Percentiles rank a stretch among this genome's conserved stretches.
These are phyloP conservation scores for Calosoma granatense DNA, from an alignment of 1,140 invertebrate species.

Conservation along the genomic window DNA sequence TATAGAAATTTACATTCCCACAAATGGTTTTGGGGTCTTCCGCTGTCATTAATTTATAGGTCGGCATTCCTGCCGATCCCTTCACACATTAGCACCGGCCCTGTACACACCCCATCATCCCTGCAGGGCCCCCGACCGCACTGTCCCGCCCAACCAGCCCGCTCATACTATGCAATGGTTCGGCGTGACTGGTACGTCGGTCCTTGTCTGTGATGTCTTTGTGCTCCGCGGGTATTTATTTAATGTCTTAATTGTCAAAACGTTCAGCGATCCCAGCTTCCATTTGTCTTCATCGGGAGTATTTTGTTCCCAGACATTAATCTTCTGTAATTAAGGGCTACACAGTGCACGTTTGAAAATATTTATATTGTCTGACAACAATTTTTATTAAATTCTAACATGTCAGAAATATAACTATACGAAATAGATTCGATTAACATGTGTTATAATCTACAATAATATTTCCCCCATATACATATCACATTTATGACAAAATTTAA, in stretches of 20 bases:
- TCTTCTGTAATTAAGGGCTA: neutral
- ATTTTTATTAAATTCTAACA: too few species aligned
- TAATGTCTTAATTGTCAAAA: neutral
- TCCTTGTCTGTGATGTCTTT: too few species aligned
- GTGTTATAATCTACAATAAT: too few species aligned
- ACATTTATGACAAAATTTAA: too few species aligned
- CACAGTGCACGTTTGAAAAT: neutral
- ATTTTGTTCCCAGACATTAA: neutral
- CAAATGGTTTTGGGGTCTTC: neutral
- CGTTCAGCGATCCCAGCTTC: neutral
- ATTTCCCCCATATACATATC: too few species aligned
- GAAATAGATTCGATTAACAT: too few species aligned
- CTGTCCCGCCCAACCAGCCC: too few species aligned
- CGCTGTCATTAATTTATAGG: constrained; percentile 2
- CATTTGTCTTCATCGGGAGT: neutral
- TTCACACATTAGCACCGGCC: constrained; percentile 2
- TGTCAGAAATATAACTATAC: too few species aligned
- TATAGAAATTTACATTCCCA: constrained; percentile 4
- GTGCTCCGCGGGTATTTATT: neutral
- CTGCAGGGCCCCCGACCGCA: neutral
- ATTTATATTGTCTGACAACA: neutral
- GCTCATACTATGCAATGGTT: neutral
- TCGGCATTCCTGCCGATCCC: neutral
- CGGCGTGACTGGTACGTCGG: too few species aligned
- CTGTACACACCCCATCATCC: neutral